These are phyloP conservation scores for Tenualosa ilisha DNA, from an alignment of 2,797 vertebrate genomes.

Conservation along the genomic window DNA sequence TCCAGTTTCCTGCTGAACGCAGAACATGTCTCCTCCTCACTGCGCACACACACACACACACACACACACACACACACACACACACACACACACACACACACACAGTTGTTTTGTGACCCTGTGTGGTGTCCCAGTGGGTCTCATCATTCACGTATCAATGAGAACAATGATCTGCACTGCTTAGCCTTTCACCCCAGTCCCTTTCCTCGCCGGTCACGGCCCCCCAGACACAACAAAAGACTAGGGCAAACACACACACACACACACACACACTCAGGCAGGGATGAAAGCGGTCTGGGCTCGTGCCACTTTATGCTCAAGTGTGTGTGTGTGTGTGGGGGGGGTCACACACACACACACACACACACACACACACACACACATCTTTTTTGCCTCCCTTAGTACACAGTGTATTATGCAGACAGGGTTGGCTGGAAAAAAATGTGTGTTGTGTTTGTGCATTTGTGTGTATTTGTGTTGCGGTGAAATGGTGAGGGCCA, in stretches of 20 bases:
- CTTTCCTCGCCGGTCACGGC: background rate
- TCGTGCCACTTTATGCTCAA: slow-evolving; percentile 40
- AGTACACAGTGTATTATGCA: slow-evolving; percentile 35
- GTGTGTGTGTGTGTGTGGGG: slow-evolving; percentile 44
- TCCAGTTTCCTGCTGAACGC: background rate
- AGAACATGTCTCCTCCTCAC: background rate
- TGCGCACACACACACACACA: slow-evolving; percentile 43
- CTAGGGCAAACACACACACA: slow-evolving; percentile 35
- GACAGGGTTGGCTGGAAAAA: slow-evolving; percentile 36
- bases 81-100: background rate
- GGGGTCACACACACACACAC: slow-evolving; percentile 19
- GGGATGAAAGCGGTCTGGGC: slow-evolving; percentile 35
- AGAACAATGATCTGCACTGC: slow-evolving; percentile 73
- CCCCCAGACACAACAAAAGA: slow-evolving; percentile 11
- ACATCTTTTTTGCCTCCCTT: background rate
- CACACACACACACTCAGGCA: slow-evolving; percentile 41
- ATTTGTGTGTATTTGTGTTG: slow-evolving; percentile 32
- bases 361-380: background rate
- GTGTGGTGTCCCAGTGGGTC: slow-evolving; percentile 59
- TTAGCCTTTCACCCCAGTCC: slow-evolving; percentile 75
- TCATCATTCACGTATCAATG: slow-evolving; percentile 68
- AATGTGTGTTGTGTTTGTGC: slow-evolving; percentile 30
- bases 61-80: slow-evolving; percentile 45
- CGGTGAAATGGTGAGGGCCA: slow-evolving; percentile 47
- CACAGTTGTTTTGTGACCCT: background rate